Evolutionary conservation across 2,113 vertebrate species (phyloP), one percentile per base, ranked within the genome.

Genomic region (Zingel zingel): DNA sequence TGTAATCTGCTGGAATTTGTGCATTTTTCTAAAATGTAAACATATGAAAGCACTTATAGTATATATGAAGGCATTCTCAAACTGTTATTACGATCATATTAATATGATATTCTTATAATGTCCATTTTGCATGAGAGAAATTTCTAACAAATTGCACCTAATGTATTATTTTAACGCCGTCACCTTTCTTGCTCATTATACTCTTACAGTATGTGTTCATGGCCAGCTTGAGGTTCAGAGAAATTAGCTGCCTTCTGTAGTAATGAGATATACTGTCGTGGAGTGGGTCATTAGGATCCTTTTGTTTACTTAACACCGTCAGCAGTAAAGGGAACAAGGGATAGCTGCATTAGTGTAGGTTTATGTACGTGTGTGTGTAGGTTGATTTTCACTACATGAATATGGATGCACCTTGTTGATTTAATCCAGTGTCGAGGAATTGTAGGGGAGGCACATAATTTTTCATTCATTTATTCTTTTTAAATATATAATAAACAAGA

Each of bases 231-330:
- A 82, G 86, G 78, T 86, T 89, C 71, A 77, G 21, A 81, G 54
- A 88, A 92, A 86, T 86, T 61, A 88, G 85, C 66, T 27, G 27
- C 27, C 27, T 82, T 79, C 86, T 92, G 92, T 84, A 67, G 85
- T 84, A 92, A 91, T 91, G 90, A 89, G 86, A 89, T 90, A 89
- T 90, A 77, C 58, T 58, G 70, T 67, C 27, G 70, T 74, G 86
- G 82, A 88, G 77, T 76, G 86, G 85, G 79, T 82, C 69, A 81
- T 90, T 91, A 81, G 79, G 79, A 79, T 70, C 81, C 81, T 82
- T 69, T 63, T 84, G 85, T 84, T 93, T 85, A 79, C 81, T 85
- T 82, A 85, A 85, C 77, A 88, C 72, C 51, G 65, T 79, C 73
- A 85, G 86, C 87, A 89, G 86, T 64, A 83, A 85, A 79, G 88